Base-by-base conservation (phyloP, 2,797 vertebrate species). In the Rhinoraja longicauda region DNA sequence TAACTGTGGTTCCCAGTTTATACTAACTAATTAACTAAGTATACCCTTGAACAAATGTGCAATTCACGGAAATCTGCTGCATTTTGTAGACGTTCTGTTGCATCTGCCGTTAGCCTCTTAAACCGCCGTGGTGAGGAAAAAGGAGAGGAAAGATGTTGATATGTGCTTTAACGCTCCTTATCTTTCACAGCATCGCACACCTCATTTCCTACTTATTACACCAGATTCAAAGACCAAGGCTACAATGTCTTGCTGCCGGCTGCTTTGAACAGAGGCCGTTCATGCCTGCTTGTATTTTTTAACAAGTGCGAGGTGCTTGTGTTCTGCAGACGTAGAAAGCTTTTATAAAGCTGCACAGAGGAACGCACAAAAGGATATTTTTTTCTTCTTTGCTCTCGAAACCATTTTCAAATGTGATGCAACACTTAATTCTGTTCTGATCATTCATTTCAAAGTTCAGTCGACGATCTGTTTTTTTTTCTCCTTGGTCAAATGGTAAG, bases 171-270 rank as follows among this genome's bases (percentile, higher is more conserved):
- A 91, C 36, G 7, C 36, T 91, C 36, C 36, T 91, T 73, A 91
- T 73, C 90, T 91, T 45, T 91, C n/a, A 36, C 84, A 88, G 84
- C 64, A 88, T 88, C 36, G 10, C 67, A 39, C 90, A 91, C 90
- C 90, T 73, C 70, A 73, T 72, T 73, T 91, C 67, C 67, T 91
- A 91, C 90, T 73, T 91, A 45, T 67, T 53, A 73, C 73, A 21
- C 10, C 72, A 15, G 32, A 29, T 36, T 67, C 62, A 64, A 67
- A 67, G 24, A 73, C 24, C 36, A 73, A 24, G 32, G 26, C 91
- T 72, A 39, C 90, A 13, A 70, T 64, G 10, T 10, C 7, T 67
- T 21, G 64, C 32, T 70, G 62, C 88, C 90, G 32, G 45, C 24
- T 91, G 32, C 15, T 72, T 53, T 73, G 64, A 73, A 53, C 3